Evolutionary conservation across 2,113 vertebrate genomes (phyloP), one percentile per base, ranked within the genome.

Genomic region (Campylomormyrus tamandua): DNA sequence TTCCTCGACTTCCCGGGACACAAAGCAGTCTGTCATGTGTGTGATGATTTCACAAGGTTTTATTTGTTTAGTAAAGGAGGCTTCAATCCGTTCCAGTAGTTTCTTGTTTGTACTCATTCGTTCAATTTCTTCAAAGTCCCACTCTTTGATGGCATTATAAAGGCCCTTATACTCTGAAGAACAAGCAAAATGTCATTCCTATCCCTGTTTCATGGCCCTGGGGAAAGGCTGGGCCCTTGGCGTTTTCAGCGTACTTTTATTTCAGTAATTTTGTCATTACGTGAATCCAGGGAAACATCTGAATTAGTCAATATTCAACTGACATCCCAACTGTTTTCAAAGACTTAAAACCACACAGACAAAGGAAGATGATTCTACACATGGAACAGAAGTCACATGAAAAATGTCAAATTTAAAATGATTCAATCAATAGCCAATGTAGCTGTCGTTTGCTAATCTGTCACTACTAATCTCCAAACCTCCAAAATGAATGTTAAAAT

Each of bases 91-190:
- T 0, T 91, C 91, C 77, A 94, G 74, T 2, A 92, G 80, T 0
- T 4, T 45, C 50, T 90, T 90, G 45, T 31, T 1, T 10, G 19
- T 5, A 21, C 19, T 7, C 83, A 93, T 58, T 21, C 8, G 15
- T 6, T 92, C 89, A 77, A 93, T 88, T 45, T 91, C 19, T 6
- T 2, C 0, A 49, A 94, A 94, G 58, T 92, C 80, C 91, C 90
- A 93, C 1, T 66, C 19, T 7, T 17, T 84, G 39, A 94, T 89
- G 6, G 93, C 93, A 0, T 39, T 9, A 49, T 89, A 3, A 77
- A 94, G 91, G 17, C 93, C 93, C 0, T 90, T 91, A 62, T 94
- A 94, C 11, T 89, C 93, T 94, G 66, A 35, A 89, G 77, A 89
- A 84, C 19, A 62, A 10, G 39, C 9, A 83, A n/a, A 83, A 24